Percentiles rank a stretch among this genome's conserved stretches.
Conservation (phyloP, 2,888 invertebrate species). For the Zaprionus bogoriensis region DNA sequence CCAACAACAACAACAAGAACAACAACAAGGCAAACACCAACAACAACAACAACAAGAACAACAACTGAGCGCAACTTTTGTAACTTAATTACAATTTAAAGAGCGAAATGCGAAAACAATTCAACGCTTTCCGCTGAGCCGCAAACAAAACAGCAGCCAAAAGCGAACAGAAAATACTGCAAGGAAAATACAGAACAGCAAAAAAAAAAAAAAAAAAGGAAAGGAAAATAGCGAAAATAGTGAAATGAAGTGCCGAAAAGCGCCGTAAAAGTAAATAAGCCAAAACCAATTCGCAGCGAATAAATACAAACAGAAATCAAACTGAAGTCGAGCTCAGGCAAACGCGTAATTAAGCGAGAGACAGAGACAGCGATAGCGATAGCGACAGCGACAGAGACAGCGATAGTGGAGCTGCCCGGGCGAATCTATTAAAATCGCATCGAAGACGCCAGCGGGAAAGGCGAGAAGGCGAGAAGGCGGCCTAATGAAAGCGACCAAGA, state of each 20-base stretch:
- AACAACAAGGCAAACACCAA: neutral
- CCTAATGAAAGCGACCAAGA: constrained; percentile 54
- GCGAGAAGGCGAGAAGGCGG: neutral
- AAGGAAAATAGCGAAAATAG: constrained; percentile 29
- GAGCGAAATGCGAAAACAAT: constrained; percentile 4
- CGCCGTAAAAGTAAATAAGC: constrained; percentile 22
- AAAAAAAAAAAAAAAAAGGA: neutral
- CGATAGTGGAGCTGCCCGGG: too few species aligned
- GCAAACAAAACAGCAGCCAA: neutral
- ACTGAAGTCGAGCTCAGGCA: too few species aligned
- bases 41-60: constrained; percentile 1
- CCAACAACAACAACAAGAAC: constrained; percentile 31
- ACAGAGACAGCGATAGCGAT: neutral
- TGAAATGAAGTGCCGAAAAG: constrained; percentile 51
- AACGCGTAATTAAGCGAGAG: too few species aligned
- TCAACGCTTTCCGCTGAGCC: constrained; percentile 45
- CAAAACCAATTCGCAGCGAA: too few species aligned
- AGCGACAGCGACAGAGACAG: neutral
- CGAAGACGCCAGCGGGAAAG: neutral
- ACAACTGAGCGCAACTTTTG: constrained; percentile 1
- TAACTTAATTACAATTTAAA: constrained; percentile 1
- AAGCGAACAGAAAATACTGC: neutral
- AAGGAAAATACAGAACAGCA: constrained; percentile 8
- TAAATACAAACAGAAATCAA: neutral
- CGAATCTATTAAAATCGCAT: too few species aligned